Evolutionary conservation across 2,797 vertebrate genomes (phyloP).

Genomic region (Brachyalestes nurse): DNA sequence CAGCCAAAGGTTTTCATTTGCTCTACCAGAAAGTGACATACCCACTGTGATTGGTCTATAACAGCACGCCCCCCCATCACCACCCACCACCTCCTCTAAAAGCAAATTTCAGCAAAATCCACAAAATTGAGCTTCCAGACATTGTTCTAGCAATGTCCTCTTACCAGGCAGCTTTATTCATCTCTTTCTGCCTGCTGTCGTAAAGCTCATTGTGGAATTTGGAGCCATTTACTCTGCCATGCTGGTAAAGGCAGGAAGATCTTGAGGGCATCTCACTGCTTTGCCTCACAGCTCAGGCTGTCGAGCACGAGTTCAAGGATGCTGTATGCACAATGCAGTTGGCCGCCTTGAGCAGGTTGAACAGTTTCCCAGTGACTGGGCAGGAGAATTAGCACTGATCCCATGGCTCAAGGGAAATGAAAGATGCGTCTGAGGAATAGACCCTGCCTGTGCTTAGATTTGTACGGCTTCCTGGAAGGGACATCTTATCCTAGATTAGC

Average conservation of each 20-base stretch:
- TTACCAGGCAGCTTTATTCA: conserved; percentile 41
- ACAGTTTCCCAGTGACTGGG: conserved; percentile 44
- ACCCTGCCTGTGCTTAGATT: conserved; percentile 46
- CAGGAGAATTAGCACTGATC: conserved; percentile 55
- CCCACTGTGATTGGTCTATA: conserved; percentile 51
- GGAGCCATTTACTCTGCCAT: conserved; percentile 28
- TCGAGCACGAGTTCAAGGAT: conserved; percentile 4
- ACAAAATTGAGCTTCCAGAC: conserved; percentile 44
- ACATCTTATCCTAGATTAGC: conserved; percentile 73
- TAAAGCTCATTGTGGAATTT: conserved; percentile 37
- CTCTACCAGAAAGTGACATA: conserved; percentile 53
- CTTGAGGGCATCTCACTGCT: conserved; percentile 29
- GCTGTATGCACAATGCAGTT: conserved; percentile 10
- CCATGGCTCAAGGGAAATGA: conserved; percentile 51
- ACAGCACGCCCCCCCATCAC: conserved; percentile 51
- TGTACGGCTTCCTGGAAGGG: conserved; percentile 61
- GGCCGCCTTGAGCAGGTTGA: conserved; percentile 31
- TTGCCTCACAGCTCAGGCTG: conserved; percentile 6
- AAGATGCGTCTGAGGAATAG: conserved; percentile 41
- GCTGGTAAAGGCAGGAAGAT: conserved; percentile 17
- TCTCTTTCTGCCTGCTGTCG: background rate
- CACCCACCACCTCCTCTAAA: conserved; percentile 28
- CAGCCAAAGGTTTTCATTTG: conserved; percentile 70
- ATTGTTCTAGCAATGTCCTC: conserved; percentile 31
- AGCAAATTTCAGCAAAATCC: conserved; percentile 51